A percentile compares a stretch with the other conserved stretches of the same genome.
These are phyloP conservation scores for Eulemur rufifrons DNA, from an alignment of 2,113 vertebrate species.

Conservation along the genomic window DNA sequence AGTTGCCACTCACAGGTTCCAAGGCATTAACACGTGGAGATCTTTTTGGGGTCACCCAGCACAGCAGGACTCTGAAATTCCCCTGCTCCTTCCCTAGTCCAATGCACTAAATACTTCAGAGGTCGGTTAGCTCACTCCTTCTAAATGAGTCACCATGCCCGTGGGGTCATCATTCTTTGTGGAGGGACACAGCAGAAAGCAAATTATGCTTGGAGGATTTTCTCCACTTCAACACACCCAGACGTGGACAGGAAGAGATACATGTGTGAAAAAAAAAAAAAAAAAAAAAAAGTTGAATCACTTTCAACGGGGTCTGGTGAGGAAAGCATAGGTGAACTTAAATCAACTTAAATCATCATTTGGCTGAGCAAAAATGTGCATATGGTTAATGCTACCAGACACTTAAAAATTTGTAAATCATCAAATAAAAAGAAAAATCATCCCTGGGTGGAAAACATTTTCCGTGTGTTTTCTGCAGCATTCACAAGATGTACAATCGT, in stretches of 20 bases:
- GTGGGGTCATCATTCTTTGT: background rate
- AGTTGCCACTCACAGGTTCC: no score
- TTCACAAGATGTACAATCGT: background rate
- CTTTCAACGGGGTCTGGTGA: no score
- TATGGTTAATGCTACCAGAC: background rate
- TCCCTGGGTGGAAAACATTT: background rate
- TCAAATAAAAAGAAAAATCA: background rate
- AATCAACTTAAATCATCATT: background rate
- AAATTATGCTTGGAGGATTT: rapidly evolving
- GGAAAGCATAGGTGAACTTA: no score
- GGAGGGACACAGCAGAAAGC: background rate
- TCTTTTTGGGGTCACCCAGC: no score
- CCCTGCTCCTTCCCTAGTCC: background rate
- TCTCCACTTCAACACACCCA: background rate
- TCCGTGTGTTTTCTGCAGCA: background rate
- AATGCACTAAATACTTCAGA: background rate
- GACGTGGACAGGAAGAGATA: background rate
- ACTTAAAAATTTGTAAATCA: no score
- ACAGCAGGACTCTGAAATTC: background rate
- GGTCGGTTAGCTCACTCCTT: rapidly evolving
- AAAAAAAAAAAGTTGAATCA: background rate
- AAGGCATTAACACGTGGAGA: no score
- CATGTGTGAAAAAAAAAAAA: background rate
- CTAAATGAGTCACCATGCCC: rapidly evolving
- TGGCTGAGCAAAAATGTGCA: background rate